These are phyloP conservation scores for Pseudopodoces humilis DNA, from an alignment of 2,113 vertebrate genomes.

Conservation along the genomic window DNA sequence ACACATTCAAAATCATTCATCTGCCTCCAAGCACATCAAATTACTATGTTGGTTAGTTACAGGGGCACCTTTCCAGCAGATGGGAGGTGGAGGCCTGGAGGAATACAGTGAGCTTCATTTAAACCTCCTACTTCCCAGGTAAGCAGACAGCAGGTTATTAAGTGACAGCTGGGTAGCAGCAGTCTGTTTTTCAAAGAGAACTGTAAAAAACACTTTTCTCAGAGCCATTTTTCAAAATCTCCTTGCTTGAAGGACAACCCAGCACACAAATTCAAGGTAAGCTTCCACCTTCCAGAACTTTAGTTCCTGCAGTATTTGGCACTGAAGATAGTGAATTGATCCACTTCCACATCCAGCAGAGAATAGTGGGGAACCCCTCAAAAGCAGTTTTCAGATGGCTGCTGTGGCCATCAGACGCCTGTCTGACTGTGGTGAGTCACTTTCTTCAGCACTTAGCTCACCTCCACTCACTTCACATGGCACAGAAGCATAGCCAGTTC, in stretches of 20 bases:
- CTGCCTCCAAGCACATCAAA: neutral
- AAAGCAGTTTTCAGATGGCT: neutral
- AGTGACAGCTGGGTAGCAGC: neutral
- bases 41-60: neutral
- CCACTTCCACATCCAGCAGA: neutral
- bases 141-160: neutral
- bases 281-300: neutral
- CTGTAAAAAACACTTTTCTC: neutral
- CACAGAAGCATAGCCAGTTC: neutral
- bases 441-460: neutral
- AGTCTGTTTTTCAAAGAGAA: neutral
- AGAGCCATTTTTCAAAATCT: neutral
- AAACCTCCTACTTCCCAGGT: neutral
- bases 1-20: neutral
- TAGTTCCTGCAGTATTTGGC: neutral
- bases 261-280: neutral
- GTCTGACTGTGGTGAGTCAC: neutral
- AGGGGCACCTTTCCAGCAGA: neutral
- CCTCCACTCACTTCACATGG: neutral
- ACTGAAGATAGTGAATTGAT: neutral
- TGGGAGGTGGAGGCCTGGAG: neutral
- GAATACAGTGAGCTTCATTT: neutral
- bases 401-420: neutral
- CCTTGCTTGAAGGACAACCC: neutral
- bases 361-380: neutral